Base-by-base conservation (phyloP, 2,113 vertebrate species). In the Sprattus sprattus region DNA sequence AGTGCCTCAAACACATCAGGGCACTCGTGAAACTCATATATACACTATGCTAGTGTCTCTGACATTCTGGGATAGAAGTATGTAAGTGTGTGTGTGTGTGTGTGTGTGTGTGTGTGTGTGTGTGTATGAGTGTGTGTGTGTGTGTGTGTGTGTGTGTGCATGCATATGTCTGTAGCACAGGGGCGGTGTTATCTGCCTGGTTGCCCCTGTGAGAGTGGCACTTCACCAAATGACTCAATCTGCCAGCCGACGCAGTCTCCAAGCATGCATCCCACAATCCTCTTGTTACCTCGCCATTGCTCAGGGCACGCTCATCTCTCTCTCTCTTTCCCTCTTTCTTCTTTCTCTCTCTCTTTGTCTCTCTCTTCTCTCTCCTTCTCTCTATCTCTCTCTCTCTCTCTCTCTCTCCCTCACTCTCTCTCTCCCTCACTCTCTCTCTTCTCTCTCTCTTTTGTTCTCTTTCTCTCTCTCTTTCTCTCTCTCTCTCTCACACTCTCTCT, bases 81-180 rank as follows among this genome's bases (percentile, higher is more conserved):
- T 45, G 83, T 84, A 49, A 39, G 85, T 88, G 88, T 15, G 39
- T 0, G 18, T 84, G 64, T 67, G 64, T 25, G 64, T 13, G 64
- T 67, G 64, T 67, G 64, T 67, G 64, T 67, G 20, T 64, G 57
- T 64, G 57, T 54, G 57, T n/a, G 20, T n/a, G 18, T 6, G 15
- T 57, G 52, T 57, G 52, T 18, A 16, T 57, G 52, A 18, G 52
- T 20, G 52, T 57, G 13, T 54, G 52, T 11, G 52, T 11, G 52
- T 54, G 52, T 11, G 52, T 54, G 13, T 20, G 52, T 16, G 13
- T 16, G 52, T 54, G 52, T 8, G 52, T 57, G 52, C 5, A 6
- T 57, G 52, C 5, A 0, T 18, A 16, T 22, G 52, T 57, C 15
- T 57, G 52, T 57, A 4, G 16, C 16, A 13, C 13, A 16, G 52